Evolutionary conservation across 2,797 vertebrate genomes (phyloP).

Genomic region (Odontamblyopus lacepedii): DNA sequence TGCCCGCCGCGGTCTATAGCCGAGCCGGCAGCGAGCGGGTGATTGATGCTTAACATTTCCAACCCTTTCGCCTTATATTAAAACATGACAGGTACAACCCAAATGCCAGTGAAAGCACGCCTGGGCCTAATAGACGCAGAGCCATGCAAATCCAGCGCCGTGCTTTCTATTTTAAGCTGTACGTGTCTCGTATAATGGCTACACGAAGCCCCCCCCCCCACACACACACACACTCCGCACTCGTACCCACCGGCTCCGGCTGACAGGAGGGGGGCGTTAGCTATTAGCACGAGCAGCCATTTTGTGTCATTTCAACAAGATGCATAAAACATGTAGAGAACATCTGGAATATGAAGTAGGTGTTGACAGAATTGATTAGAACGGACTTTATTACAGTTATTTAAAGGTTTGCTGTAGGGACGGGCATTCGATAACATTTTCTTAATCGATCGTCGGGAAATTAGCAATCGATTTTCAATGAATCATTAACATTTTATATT

Average conservation of each 20-base stretch:
- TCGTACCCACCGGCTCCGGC: slow-evolving; percentile 76
- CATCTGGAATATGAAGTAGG: slow-evolving; percentile 57
- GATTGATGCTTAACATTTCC: slow-evolving; percentile 76
- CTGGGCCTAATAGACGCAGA: slow-evolving; percentile 31
- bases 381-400: neutral
- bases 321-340: slow-evolving; percentile 70
- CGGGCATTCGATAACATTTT: too few relatives aligned
- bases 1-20: slow-evolving; percentile 75
- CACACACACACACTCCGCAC: neutral
- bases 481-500: too few relatives aligned
- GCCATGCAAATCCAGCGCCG: slow-evolving; percentile 34
- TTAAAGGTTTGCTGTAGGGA: too few relatives aligned
- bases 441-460: too few relatives aligned
- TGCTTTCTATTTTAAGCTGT: slow-evolving; percentile 71
- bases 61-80: slow-evolving; percentile 70
- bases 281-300: slow-evolving; percentile 73
- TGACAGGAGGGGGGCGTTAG: slow-evolving; percentile 74
- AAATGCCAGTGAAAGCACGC: slow-evolving; percentile 48
- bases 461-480: too few relatives aligned
- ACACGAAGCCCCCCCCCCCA: slow-evolving; percentile 67
- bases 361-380: slow-evolving; percentile 7
- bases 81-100: slow-evolving; percentile 64
- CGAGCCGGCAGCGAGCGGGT: slow-evolving; percentile 71
- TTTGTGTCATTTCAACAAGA: slow-evolving; percentile 77
- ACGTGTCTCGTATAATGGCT: slow-evolving; percentile 75